These are phyloP conservation scores for Mola mola DNA, from an alignment of 2,113 vertebrate species.

Conservation along the genomic window DNA sequence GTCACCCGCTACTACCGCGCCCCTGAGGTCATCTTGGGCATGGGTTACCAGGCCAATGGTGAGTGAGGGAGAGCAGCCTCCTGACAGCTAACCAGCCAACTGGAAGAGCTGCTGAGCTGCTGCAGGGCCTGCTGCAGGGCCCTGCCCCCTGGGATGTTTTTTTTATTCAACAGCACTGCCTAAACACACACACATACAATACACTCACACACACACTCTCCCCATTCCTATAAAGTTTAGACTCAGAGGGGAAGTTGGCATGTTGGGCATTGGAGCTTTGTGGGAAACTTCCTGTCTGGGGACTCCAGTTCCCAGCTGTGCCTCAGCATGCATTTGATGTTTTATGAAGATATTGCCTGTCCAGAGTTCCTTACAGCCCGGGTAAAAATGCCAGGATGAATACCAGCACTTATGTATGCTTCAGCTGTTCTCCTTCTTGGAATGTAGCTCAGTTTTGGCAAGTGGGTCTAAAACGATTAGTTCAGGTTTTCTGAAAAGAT, in stretches of 20 bases:
- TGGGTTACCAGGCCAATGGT: slow-evolving; percentile 99
- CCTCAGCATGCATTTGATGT: slow-evolving; percentile 65
- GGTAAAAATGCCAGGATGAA: slow-evolving; percentile 23
- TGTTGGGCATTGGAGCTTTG: slow-evolving; percentile 51
- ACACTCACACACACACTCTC: background rate
- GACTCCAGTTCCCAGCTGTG: slow-evolving; percentile 46
- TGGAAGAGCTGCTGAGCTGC: no score
- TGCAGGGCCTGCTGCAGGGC: slow-evolving; percentile 34
- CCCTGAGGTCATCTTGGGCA: slow-evolving; percentile 98
- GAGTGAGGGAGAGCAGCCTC: slow-evolving; percentile 66
- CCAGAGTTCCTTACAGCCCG: slow-evolving; percentile 24
- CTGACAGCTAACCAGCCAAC: background rate
- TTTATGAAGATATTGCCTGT: slow-evolving; percentile 56
- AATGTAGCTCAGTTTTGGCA: slow-evolving; percentile 16
- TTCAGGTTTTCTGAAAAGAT: background rate
- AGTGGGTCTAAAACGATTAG: background rate
- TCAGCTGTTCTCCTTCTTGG: slow-evolving; percentile 34
- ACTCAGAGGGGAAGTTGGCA: slow-evolving; percentile 42
- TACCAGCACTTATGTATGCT: slow-evolving; percentile 48
- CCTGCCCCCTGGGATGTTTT: slow-evolving; percentile 29
- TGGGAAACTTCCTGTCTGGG: slow-evolving; percentile 61
- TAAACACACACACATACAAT: background rate
- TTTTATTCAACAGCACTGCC: slow-evolving; percentile 17
- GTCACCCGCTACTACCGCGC: slow-evolving; percentile 99
- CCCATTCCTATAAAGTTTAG: slow-evolving; percentile 55